Evolutionary conservation across 2,797 vertebrate genomes (phyloP).

Genomic region (Sebastes trivittatus): DNA sequence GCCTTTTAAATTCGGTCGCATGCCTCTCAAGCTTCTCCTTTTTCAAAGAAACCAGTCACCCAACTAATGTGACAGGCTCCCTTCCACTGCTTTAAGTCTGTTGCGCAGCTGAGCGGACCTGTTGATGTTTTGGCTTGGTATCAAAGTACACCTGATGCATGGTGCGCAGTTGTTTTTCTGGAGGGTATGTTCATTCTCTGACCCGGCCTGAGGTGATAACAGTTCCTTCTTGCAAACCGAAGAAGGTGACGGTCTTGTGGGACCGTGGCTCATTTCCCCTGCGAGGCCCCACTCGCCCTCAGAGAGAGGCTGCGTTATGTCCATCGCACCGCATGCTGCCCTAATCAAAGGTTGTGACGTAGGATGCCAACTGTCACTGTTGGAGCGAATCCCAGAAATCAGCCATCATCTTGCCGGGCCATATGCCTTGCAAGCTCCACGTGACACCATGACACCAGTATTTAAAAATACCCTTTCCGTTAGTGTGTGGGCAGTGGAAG

Average conservation of each 20-base stretch:
- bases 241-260: slow-evolving; percentile 22
- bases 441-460: slow-evolving; percentile 60
- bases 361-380: slow-evolving; percentile 77
- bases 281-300: slow-evolving; percentile 13
- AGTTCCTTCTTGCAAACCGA: slow-evolving; percentile 8
- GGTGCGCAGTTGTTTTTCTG: slow-evolving; percentile 33
- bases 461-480: slow-evolving; percentile 67
- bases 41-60: slow-evolving; percentile 50
- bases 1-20: slow-evolving; percentile 29
- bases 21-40: slow-evolving; percentile 32
- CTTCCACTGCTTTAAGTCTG: slow-evolving; percentile 43
- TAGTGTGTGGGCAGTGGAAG: slow-evolving; percentile 51
- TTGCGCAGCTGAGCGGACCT: slow-evolving; percentile 53
- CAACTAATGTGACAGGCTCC: slow-evolving; percentile 59
- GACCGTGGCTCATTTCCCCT: slow-evolving; percentile 42
- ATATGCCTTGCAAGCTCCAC: slow-evolving; percentile 64
- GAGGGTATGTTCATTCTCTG: slow-evolving; percentile 37
- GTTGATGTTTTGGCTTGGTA: slow-evolving; percentile 49
- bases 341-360: slow-evolving; percentile 78
- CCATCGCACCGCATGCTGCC: slow-evolving; percentile 54
- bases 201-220: slow-evolving; percentile 33
- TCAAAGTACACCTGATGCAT: slow-evolving; percentile 62
- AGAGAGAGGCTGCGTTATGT: slow-evolving; percentile 25
- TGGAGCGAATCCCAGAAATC: slow-evolving; percentile 80
- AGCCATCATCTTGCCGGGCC: slow-evolving; percentile 64